Base-by-base conservation (phyloP, 1,140 invertebrate species). In the Apis dorsata region DNA sequence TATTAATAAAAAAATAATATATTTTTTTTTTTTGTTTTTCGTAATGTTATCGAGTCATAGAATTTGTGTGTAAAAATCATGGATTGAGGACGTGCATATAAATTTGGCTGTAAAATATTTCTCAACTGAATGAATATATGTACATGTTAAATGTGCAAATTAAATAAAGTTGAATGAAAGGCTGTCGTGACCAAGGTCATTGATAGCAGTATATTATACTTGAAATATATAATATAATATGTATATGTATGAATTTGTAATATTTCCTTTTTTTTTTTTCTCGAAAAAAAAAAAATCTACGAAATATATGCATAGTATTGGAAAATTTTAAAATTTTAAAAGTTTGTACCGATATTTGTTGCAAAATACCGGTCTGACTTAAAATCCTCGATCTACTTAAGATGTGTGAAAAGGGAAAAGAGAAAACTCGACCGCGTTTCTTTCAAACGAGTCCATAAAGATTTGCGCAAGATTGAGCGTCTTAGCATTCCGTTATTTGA, bases 391-490 rank as follows among this genome's bases (percentile, higher is more conserved):
- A 76, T 76, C 60, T 51, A 79, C 70, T 76, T 69, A 21, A 69
- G 24, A 11, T 34, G 44, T 24, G 55, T 55, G 51, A 76, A 76
- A 76, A 76, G 80, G 63, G 21, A 68, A 81, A 81, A 69, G 73
- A 76, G 73, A 69, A 76, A 81, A 76, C 72, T 76, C 72, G 80
- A n/a, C 72, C 80, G 80, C 80, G 59, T 81, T 81, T 81, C 65
- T 69, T 49, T 17, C 44, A 77, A 76, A 68, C 13, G 44, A 51
- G 17, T n/a, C 34, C n/a, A 21, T 51, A 66, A 81, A 44, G 34
- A n/a, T 59, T 49, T 24, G 49, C 55, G 44, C 55, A 55, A 57
- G 79, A 76, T 81, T 55, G 65, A 53, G 34, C 79, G 55, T 74
- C 60, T 28, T 55, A 17, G 53, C 55, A 55, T 81, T 68, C 73